Percentiles rank a stretch among this genome's conserved stretches.
phyloP scores from a whole-genome alignment of 2,797 vertebrate genomes.

The Lepidocolaptes lacrymiger region DNA sequence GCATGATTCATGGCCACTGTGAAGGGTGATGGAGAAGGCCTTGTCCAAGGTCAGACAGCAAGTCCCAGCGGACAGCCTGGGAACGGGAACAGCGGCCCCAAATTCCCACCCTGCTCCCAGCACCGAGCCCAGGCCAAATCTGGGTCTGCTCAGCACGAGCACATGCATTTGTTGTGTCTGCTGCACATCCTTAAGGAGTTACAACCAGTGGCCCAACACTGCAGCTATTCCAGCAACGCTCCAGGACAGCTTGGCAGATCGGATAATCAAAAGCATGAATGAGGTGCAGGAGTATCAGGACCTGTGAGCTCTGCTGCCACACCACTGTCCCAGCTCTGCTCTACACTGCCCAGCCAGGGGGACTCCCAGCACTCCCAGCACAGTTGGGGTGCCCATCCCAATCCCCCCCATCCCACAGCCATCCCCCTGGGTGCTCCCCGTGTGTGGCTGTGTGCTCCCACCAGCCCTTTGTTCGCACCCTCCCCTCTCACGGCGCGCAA shows the following conservation, averaged over 20 bases:
- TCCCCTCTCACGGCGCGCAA: not conserved
- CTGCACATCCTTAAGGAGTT: not conserved
- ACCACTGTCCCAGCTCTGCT: not conserved
- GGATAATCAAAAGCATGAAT: not conserved
- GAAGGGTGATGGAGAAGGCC: conserved; percentile 49
- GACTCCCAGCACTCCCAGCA: not conserved
- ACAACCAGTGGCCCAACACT: not conserved
- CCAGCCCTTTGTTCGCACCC: not conserved
- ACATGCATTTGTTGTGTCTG: conserved; percentile 49
- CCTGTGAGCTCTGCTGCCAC: not conserved
- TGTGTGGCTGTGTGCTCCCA: accelerated
- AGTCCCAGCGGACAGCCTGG: conserved; percentile 17
- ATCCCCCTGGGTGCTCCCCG: not conserved
- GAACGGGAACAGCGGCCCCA: not conserved
- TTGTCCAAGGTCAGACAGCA: conserved; percentile 44
- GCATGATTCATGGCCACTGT: not conserved
- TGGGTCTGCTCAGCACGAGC: not conserved
- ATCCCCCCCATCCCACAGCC: accelerated
- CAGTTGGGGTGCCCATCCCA: not conserved
- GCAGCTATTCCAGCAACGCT: not conserved
- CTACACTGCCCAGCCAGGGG: accelerated
- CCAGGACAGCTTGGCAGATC: not conserved
- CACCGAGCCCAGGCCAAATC: not conserved
- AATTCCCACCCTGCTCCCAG: conserved; percentile 31
- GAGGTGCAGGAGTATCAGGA: not conserved